A percentile compares a stretch with the other conserved stretches of the same genome.
Conservation (phyloP, 2,113 vertebrate genomes). For the Xiphias gladius region DNA sequence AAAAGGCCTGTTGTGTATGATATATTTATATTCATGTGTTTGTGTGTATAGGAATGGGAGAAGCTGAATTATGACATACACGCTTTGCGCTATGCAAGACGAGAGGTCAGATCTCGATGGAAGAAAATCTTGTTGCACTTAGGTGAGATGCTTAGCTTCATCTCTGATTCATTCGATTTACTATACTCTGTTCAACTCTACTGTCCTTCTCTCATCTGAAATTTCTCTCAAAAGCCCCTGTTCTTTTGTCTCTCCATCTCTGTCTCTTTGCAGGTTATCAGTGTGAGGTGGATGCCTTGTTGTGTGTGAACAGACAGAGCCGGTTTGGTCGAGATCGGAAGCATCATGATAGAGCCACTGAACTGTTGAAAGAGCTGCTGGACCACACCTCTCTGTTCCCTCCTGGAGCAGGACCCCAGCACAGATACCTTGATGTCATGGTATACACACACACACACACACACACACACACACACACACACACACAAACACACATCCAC, state of each 20-base stretch:
- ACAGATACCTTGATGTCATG: slow-evolving; percentile 91
- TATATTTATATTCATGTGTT: background rate
- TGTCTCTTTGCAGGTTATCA: slow-evolving; percentile 88
- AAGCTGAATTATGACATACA: slow-evolving; percentile 95
- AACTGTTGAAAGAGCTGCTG: slow-evolving; percentile 87
- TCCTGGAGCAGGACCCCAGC: slow-evolving; percentile 82
- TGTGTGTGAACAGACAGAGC: slow-evolving; percentile 88
- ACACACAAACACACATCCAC: background rate
- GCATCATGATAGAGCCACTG: slow-evolving; percentile 84
- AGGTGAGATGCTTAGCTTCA: slow-evolving; percentile 78
- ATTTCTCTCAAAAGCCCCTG: background rate
- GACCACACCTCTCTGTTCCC: slow-evolving; percentile 92
- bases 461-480: slow-evolving; percentile 6
- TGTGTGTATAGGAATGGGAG: slow-evolving; percentile 90
- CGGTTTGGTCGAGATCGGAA: slow-evolving; percentile 86
- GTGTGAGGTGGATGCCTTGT: slow-evolving; percentile 89
- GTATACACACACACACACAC: slow-evolving; percentile 72
- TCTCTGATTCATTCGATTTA: background rate
- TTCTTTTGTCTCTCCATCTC: background rate
- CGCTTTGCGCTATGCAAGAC: slow-evolving; percentile 84
- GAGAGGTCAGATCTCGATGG: slow-evolving; percentile 90
- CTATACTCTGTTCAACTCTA: background rate
- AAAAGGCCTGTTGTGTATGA: background rate
- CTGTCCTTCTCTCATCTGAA: background rate
- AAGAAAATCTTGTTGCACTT: slow-evolving; percentile 91